These are phyloP conservation scores for Athripsodes cinereus DNA, from an alignment of 2,888 invertebrate genomes.

Conservation along the genomic window DNA sequence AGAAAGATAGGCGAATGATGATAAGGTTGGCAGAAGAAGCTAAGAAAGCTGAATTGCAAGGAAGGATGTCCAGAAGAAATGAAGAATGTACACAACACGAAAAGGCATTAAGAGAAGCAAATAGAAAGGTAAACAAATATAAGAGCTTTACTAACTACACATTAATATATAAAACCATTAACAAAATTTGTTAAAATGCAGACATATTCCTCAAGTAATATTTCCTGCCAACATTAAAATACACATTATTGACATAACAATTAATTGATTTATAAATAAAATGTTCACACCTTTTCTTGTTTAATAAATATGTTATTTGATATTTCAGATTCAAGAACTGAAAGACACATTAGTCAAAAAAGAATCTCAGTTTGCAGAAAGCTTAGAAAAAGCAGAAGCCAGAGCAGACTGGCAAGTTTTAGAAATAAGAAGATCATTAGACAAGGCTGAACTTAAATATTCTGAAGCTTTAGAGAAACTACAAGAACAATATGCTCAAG, in stretches of 20 bases:
- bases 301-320: neutral
- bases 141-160: neutral
- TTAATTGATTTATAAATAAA: too few relatives aligned
- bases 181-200: too few relatives aligned
- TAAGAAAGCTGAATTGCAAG: constrained; percentile 30
- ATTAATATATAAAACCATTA: neutral
- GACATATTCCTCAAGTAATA: too few relatives aligned
- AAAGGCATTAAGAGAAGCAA: constrained; percentile 17
- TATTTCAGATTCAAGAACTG: constrained; percentile 57
- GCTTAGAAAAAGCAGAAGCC: constrained; percentile 55
- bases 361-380: constrained; percentile 50
- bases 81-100: constrained; percentile 32
- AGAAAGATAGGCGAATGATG: constrained; percentile 21
- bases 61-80: constrained; percentile 36
- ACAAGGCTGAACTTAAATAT: constrained; percentile 68
- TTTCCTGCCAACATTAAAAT: too few relatives aligned
- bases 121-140: constrained; percentile 17
- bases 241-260: too few relatives aligned
- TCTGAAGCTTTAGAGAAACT: constrained; percentile 66
- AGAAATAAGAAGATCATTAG: constrained; percentile 63
- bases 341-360: constrained; percentile 60
- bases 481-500: constrained; percentile 56
- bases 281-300: neutral
- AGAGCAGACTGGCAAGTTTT: constrained; percentile 63
- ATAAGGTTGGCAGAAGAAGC: constrained; percentile 25